phyloP scores from a whole-genome alignment of 2,797 vertebrate species.

The Clarias laeviceps region DNA sequence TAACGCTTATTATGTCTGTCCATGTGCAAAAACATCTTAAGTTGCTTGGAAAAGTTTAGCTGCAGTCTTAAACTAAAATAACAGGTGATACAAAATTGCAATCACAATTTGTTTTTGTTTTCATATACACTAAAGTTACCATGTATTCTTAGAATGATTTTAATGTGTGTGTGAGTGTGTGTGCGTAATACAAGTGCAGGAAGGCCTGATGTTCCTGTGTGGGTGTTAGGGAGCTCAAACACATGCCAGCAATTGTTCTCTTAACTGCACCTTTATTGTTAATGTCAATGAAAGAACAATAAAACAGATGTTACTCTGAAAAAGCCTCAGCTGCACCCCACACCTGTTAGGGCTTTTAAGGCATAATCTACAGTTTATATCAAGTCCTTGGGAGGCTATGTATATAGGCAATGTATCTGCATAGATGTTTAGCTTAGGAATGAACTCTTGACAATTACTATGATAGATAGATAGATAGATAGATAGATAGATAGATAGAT shows the following conservation, averaged over 20 bases:
- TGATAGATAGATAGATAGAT: neutral
- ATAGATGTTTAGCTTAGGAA: neutral
- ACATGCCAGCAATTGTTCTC: conserved; percentile 35
- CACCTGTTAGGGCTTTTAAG: conserved; percentile 26
- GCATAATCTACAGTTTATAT: neutral
- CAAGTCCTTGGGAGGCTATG: neutral
- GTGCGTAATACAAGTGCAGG: conserved; percentile 20
- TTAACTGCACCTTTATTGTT: conserved; percentile 8
- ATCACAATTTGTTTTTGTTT: neutral
- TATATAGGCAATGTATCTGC: neutral
- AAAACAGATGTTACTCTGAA: conserved; percentile 11
- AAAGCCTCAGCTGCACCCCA: conserved; percentile 18
- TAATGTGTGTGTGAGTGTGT: neutral
- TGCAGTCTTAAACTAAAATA: neutral
- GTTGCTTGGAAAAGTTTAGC: neutral
- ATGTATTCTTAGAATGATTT: conserved; percentile 8
- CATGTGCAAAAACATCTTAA: neutral
- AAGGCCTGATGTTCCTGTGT: conserved; percentile 27
- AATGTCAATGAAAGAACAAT: conserved; percentile 20
- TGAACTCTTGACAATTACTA: neutral
- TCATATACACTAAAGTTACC: neutral
- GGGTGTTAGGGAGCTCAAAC: conserved; percentile 10
- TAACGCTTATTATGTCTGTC: neutral
- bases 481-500: neutral
- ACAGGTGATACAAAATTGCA: neutral